Evolutionary conservation across 2,113 vertebrate genomes (phyloP).

Genomic region (Nanorana parkeri): DNA sequence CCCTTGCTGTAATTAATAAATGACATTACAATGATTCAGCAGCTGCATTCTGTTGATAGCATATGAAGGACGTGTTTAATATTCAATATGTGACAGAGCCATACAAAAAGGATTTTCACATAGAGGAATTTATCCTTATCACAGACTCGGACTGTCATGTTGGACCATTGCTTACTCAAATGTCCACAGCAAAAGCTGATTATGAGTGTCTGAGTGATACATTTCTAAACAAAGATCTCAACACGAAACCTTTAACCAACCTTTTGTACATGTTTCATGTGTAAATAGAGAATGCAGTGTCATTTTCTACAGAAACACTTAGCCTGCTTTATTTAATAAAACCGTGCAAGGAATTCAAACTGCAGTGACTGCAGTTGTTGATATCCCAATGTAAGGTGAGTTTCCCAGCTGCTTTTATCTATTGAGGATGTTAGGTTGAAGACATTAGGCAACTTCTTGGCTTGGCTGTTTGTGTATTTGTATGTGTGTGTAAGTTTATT

Average conservation of each 20-base stretch:
- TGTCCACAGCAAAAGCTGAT: slow-evolving; percentile 49
- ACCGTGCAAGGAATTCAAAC: neutral
- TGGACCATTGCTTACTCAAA: slow-evolving; percentile 42
- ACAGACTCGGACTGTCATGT: slow-evolving; percentile 25
- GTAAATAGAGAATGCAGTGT: neutral
- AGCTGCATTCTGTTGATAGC: slow-evolving; percentile 29
- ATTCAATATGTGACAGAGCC: slow-evolving; percentile 6
- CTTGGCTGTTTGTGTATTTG: no score
- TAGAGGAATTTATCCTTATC: slow-evolving; percentile 50
- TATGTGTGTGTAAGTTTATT: no score
- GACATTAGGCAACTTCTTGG: no score
- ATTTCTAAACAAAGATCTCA: slow-evolving; percentile 47
- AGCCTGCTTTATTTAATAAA: neutral
- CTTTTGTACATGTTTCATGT: slow-evolving; percentile 30
- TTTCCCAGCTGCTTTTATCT: no score
- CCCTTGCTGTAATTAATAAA: neutral
- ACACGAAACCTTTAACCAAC: slow-evolving; percentile 26
- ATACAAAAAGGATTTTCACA: slow-evolving; percentile 17
- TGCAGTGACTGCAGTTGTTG: no score
- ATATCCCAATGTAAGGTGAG: no score
- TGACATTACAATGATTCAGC: neutral
- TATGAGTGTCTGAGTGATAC: slow-evolving; percentile 51
- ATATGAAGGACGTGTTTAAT: slow-evolving; percentile 33
- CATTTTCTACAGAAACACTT: neutral
- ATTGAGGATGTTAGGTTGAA: no score